Base-by-base conservation (phyloP, 2,113 vertebrate genomes). In the Rhabdomys dilectus region DNA sequence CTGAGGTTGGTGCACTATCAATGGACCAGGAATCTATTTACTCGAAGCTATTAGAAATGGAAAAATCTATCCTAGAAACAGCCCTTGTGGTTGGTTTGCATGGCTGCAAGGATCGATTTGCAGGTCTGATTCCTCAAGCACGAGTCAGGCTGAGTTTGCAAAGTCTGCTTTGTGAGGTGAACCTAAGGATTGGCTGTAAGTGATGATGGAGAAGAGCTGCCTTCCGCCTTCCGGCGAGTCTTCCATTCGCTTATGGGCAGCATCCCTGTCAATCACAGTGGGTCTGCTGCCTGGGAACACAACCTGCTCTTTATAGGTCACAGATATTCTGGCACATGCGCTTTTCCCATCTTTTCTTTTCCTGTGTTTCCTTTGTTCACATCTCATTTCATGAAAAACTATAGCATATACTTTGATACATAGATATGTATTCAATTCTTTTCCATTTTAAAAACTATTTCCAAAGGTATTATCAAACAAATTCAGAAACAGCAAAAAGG, bases 111-210 rank as follows among this genome's bases (percentile, higher is more conserved):
- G 75, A 80, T 42, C 31, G 34, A 88, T 93, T 97, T 95, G 45
- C 51, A 24, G 39, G 78, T 88, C 10, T 84, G 88, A 60, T 88
- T 97, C 92, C 94, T 89, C 39, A 91, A 76, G 66, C 24, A 77
- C 42, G 92, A 95, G 90, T 87, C 72, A 82, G n/a, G 76, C 8
- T 68, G 75, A 80, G 42, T 96, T 96, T 93, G 76, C 76, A 92
- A 95, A 80, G 60, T 51, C 66, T 68, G n/a, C 3, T 26, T 90
- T 85, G 91, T 68, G 21, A 89, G 89, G 94, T 75, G 81, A 92
- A 75, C 53, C 56, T 39, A 68, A 64, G 36, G 58, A 51, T 48
- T 26, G 1, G 36, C 48, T 36, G 80, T 66, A 89, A 91, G 60
- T 48, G 72, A 78, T 17, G 45, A 42, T 4, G 16, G 73, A 42